Evolutionary conservation across 2,113 vertebrate species (phyloP).

Genomic region (Otis tarda): DNA sequence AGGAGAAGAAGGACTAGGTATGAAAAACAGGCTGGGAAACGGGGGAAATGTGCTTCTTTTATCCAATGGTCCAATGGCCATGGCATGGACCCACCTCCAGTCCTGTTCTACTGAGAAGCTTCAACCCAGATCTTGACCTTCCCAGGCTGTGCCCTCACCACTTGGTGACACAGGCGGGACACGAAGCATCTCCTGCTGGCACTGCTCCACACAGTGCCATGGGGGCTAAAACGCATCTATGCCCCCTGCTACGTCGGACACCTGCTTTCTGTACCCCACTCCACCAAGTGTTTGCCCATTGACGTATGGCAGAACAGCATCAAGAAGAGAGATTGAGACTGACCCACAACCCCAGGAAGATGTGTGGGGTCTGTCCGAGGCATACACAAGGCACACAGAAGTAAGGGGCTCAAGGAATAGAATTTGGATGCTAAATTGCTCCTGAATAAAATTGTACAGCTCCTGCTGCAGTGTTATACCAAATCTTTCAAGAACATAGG

Average conservation of each 20-base stretch:
- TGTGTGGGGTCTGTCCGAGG: accelerated
- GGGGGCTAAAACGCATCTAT: neutral
- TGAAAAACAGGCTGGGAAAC: neutral
- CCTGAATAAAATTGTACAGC: neutral
- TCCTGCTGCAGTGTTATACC: neutral
- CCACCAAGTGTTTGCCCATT: neutral
- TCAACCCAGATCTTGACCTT: neutral
- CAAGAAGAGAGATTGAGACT: neutral
- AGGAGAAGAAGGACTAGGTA: neutral
- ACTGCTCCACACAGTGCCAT: neutral
- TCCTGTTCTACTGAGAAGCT: neutral
- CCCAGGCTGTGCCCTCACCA: neutral
- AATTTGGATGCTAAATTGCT: neutral
- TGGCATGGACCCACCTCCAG: neutral
- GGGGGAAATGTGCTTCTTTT: neutral
- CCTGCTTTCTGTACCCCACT: neutral
- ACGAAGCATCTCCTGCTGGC: neutral
- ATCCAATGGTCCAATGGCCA: neutral
- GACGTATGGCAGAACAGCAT: neutral
- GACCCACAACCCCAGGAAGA: neutral
- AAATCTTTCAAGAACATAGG: neutral
- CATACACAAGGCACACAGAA: accelerated
- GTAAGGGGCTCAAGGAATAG: neutral
- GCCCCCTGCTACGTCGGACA: neutral
- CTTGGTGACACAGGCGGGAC: neutral